Evolutionary conservation across 2,888 invertebrate species (phyloP), one percentile per base, ranked within the genome.

Genomic region (Ischnura elegans): DNA sequence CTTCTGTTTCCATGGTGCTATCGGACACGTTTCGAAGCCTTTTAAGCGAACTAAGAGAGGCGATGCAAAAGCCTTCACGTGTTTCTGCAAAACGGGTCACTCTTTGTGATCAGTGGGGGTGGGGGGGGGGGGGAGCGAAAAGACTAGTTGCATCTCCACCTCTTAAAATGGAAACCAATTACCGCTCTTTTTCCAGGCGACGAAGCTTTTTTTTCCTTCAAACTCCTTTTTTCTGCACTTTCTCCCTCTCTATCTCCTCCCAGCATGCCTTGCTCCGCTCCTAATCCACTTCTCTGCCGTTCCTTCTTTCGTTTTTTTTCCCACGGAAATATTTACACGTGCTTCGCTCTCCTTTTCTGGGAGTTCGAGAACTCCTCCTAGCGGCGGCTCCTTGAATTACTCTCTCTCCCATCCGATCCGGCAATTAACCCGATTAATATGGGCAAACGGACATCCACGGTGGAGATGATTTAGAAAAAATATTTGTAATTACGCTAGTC

Each of bases 101-200:
- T 0, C 25, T 19, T 5, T 16, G 61, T n/a, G n/a, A n/a, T n/a
- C n/a, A n/a, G n/a, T n/a, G n/a, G n/a, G n/a, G n/a, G n/a, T n/a
- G n/a, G n/a, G n/a, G n/a, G n/a, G n/a, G n/a, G n/a, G n/a, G n/a
- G n/a, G n/a, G n/a, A n/a, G n/a, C n/a, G n/a, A n/a, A n/a, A n/a
- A n/a, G n/a, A n/a, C n/a, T n/a, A 25, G 61, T 61, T 61, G 47
- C 61, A 61, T 61, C 61, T 61, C 25, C 61, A 36, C 42, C 5
- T 47, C 25, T 46, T 42, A 8, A 94, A 90, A 66, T 61, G 93
- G 94, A 94, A 93, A 93, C 47, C 94, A 93, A 94, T 94, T 94
- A 94, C 94, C 94, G 94, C 93, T 93, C 43, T 93, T 93, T 76
- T 93, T 94, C 93, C 93, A 66, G 93, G 93, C 51, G 66, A 93